Base-by-base conservation (phyloP, 2,113 vertebrate species). In the Phalacrocorax brasilianus region DNA sequence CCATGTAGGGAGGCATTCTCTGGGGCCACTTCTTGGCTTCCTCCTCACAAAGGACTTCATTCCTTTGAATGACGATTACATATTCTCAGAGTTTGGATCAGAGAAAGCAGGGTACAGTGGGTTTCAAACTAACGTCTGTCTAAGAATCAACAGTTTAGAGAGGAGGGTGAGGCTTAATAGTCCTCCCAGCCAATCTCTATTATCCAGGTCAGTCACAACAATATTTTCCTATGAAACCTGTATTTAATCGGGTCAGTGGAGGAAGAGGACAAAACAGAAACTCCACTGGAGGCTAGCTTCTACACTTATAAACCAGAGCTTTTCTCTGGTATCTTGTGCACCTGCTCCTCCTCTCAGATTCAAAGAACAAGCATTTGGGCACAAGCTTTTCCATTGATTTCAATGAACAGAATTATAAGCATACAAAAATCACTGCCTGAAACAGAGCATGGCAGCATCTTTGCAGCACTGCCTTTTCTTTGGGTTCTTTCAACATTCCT, bases 11-110 rank as follows among this genome's bases (percentile, higher is more conserved):
- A 92, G 44, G 33, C 58, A 74, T 91, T 86, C 83, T 89, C 84
- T 72, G 32, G n/a, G 32, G 80, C 75, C 30, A 67, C 55, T 80
- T 75, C 55, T 83, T 75, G 73, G 59, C 78, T 80, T 74, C 59
- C 17, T 78, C n/a, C n/a, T 72, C 62, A 84, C 65, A 93, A 85
- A 87, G 47, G 11, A 85, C 30, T 53, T 59, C 23, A 82, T 67
- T 91, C 38, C 61, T 95, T 79, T 75, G 81, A 85, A 79, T 20
- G 20, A 70, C 14, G 21, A 58, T 76, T 62, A 82, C 24, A 87
- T 70, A 75, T 89, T 92, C 55, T 95, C 79, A 85, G 73, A 49
- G 50, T 91, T 88, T 73, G 55, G 45, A 92, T 87, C 50, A 94
- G 95, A 92, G 71, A 52, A 91, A 87, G 27, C 24, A 84, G 56